Conservation (phyloP, 2,797 vertebrate species). For the Myotis vivesi region DNA sequence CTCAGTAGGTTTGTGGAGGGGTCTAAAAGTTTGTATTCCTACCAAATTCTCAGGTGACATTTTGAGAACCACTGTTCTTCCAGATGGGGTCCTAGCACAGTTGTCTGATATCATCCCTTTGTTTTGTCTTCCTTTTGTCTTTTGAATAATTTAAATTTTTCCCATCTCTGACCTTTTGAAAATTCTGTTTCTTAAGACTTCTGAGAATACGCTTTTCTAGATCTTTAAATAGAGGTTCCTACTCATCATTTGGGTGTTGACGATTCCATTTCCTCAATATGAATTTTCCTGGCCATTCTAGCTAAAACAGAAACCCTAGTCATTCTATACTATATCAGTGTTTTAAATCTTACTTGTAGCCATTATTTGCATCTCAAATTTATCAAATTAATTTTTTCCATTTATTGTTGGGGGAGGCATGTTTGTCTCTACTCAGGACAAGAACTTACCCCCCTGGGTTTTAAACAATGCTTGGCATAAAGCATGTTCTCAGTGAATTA, state of each 20-base stretch:
- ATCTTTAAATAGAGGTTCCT: neutral
- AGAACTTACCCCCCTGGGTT: neutral
- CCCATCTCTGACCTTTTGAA: neutral
- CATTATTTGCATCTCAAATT: neutral
- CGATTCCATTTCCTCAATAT: conserved; percentile 21
- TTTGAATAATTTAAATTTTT: neutral
- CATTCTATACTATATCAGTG: neutral
- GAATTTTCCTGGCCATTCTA: neutral
- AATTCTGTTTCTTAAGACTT: neutral
- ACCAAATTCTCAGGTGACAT: neutral
- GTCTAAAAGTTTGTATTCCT: neutral
- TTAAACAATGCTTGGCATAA: neutral
- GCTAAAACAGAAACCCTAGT: neutral
- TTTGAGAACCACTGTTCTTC: neutral
- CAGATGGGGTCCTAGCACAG: neutral
- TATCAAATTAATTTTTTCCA: neutral
- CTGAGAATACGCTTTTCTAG: conserved; percentile 5
- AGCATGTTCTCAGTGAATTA: neutral
- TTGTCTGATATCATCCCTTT: neutral
- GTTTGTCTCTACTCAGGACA: neutral
- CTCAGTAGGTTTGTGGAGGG: neutral
- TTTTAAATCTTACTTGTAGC: neutral
- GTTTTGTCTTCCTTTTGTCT: neutral
- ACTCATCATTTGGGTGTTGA: neutral
- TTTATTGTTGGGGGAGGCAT: neutral